phyloP scores from a whole-genome alignment of 2,888 invertebrate genomes.

The Chrysotoxum bicinctum region DNA sequence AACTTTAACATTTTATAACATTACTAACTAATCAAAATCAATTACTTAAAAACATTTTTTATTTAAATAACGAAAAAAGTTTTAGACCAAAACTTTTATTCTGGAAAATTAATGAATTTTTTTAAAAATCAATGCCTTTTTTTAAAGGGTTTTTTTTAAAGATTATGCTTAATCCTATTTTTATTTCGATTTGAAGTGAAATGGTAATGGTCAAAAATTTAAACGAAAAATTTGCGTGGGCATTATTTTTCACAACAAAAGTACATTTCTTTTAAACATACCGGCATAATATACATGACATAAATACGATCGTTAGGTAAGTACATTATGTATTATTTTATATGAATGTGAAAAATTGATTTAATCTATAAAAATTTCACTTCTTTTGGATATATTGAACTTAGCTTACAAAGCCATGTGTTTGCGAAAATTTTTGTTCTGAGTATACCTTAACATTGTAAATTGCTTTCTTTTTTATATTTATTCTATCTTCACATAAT shows the following conservation, averaged over 20 bases:
- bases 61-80: too few relatives aligned
- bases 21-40: background rate
- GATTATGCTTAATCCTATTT: too few relatives aligned
- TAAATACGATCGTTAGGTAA: too few relatives aligned
- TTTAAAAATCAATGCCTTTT: background rate
- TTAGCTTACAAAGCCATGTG: background rate
- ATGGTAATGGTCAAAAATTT: background rate
- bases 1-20: background rate
- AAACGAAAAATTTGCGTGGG: background rate
- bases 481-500: slow-evolving; percentile 1
- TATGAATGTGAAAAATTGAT: background rate
- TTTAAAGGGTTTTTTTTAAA: background rate
- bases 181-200: background rate
- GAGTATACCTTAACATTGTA: background rate
- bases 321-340: background rate
- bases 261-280: too few relatives aligned
- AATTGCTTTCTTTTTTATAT: background rate
- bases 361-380: background rate
- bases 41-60: background rate
- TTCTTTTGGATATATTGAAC: background rate
- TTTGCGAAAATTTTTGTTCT: background rate
- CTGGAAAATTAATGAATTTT: background rate
- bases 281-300: too few relatives aligned
- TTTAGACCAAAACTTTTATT: background rate
- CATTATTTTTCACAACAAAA: background rate